These are phyloP conservation scores for Bugulina stolonifera DNA, from an alignment of 2,888 invertebrate species.

Conservation along the genomic window DNA sequence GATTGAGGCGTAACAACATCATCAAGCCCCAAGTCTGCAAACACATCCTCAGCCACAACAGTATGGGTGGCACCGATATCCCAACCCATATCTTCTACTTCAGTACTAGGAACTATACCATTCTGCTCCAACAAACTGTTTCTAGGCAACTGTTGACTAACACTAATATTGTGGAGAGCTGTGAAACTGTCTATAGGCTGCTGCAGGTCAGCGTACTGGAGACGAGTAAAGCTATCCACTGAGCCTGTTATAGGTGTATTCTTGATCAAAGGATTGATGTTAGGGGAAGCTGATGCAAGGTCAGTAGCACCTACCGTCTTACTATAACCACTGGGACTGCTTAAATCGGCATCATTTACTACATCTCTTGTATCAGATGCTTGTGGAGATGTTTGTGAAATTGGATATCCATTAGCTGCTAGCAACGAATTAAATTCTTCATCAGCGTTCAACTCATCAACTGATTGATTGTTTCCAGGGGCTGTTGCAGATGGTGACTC, in stretches of 20 bases:
- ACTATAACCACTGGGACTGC: not conserved
- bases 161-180: not conserved
- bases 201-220: conserved; percentile 5
- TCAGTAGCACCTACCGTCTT: not conserved
- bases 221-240: conserved; percentile 7
- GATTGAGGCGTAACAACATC: not conserved
- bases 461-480: no score
- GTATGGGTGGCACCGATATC: conserved; percentile 19
- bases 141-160: not conserved
- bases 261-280: not conserved
- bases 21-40: conserved; percentile 10
- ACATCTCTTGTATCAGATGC: not conserved
- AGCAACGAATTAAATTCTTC: not conserved
- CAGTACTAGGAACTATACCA: conserved; percentile 4
- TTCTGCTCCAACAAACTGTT: conserved; percentile 22
- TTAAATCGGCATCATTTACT: not conserved
- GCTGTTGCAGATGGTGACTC: no score
- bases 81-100: conserved; percentile 21
- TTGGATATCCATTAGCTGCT: not conserved
- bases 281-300: not conserved
- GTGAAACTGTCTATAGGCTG: conserved; percentile 13
- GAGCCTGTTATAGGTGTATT: not conserved
- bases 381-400: not conserved
- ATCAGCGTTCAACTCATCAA: not conserved
- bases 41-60: not conserved